Evolutionary conservation across 2,888 invertebrate genomes (phyloP), one percentile per base, ranked within the genome.

Genomic region (Philopedon plagiatum): DNA sequence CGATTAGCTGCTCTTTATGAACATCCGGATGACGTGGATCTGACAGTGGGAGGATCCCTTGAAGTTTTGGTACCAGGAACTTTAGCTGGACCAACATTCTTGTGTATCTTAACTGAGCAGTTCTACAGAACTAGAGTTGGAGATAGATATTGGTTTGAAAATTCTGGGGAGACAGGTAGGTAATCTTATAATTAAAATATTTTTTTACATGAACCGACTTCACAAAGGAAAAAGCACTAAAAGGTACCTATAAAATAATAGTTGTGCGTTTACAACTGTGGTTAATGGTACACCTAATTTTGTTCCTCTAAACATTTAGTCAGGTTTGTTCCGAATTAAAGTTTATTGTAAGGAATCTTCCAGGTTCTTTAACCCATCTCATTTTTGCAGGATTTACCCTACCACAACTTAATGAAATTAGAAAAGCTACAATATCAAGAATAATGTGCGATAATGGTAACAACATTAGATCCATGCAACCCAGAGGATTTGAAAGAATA

Each of bases 81-180:
- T 0, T 87, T 93, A 54, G 89, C 93, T 0, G 97, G 97, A 0
- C 96, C 96, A 0, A 96, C 96, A 0, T 96, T 93, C 88, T 88
- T 95, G 1, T 96, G 96, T 82, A 93, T 97, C 76, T 86, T 97
- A 3, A 93, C 93, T 0, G 94, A 94, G 81, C 96, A 97, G 86
- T 97, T 97, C 87, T 93, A 91, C 82, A 89, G 94, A 75, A 93
- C 96, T 0, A 90, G 96, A 79, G 92, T 90, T 7, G 95, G 95
- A 0, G 97, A 97, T 85, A 88, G 96, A 72, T 96, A 90, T 85
- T 97, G 95, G 90, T 96, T 90, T 80, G 94, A 94, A 84, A 91
- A 91, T 77, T 90, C 90, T 4, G 79, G 77, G 8, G 87, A 89
- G 46, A 85, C 87, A 32, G 79, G 75, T 74, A 67, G 32, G 26